Percentiles rank a stretch among this genome's conserved stretches.
These are phyloP conservation scores for Cloeon dipterum DNA, from an alignment of 2,888 invertebrate species.

Conservation along the genomic window DNA sequence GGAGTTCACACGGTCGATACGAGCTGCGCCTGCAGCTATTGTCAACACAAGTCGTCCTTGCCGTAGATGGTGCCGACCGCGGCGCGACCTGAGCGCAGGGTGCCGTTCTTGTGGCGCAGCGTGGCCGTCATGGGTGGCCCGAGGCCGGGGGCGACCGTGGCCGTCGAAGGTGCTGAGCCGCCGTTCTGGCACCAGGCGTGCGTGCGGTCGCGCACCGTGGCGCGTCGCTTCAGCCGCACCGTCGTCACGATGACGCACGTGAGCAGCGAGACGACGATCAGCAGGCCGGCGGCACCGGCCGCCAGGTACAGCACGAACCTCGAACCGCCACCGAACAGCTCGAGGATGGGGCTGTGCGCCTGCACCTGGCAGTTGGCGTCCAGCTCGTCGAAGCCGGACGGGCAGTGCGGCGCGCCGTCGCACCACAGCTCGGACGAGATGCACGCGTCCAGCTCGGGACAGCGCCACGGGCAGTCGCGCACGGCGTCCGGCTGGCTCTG, in stretches of 20 bases:
- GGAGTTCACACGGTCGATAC: background rate
- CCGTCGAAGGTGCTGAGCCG: too few relatives aligned
- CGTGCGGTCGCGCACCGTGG: background rate
- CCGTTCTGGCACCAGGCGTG: slow-evolving; percentile 1
- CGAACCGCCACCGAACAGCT: background rate
- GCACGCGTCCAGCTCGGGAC: slow-evolving; percentile 60
- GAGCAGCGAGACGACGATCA: background rate
- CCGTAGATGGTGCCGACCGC: background rate
- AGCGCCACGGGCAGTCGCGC: slow-evolving; percentile 15
- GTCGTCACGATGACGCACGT: background rate
- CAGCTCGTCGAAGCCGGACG: slow-evolving; percentile 58
- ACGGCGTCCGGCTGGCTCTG: slow-evolving; percentile 3
- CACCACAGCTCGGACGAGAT: slow-evolving; percentile 59
- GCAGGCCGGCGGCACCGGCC: background rate
- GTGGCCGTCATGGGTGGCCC: background rate
- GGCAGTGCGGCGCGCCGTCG: slow-evolving; percentile 55
- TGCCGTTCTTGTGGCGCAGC: background rate
- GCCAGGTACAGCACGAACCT: background rate
- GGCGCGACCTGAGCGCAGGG: background rate
- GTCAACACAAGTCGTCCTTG: background rate
- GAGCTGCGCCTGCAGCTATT: background rate
- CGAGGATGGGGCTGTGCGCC: background rate
- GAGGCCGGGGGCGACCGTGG: background rate
- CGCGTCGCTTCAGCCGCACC: background rate
- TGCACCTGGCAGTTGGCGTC: background rate